Conservation (phyloP, 64 coral and sea anemone species). For the Montipora foliosa region DNA sequence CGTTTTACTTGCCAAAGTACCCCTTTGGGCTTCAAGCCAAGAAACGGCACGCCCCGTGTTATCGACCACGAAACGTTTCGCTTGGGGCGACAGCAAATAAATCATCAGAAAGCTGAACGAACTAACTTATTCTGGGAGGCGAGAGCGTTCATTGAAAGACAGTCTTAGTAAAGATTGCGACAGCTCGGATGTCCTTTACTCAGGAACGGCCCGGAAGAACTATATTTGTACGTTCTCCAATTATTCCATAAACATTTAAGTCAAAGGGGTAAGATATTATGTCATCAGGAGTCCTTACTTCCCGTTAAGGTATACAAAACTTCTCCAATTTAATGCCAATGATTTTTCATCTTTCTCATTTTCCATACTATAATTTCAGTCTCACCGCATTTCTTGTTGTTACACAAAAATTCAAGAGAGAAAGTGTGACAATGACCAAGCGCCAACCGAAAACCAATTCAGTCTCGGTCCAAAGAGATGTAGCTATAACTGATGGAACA, state of each 20-base stretch:
- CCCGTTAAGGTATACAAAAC: too few species aligned
- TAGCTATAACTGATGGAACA: neutral
- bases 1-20: slow-evolving; percentile 23
- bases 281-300: too few species aligned
- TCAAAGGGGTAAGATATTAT: neutral
- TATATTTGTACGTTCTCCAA: neutral
- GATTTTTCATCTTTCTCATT: too few species aligned
- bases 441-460: neutral
- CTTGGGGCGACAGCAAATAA: slow-evolving; percentile 20
- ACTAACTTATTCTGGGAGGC: neutral
- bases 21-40: slow-evolving; percentile 5
- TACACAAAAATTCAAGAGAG: neutral
- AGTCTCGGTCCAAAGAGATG: neutral
- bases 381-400: neutral
- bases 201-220: neutral
- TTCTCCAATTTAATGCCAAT: too few species aligned
- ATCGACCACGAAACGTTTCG: slow-evolving; percentile 6
- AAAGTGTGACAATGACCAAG: neutral
- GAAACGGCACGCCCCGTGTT: slow-evolving; percentile 23
- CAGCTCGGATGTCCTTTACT: neutral
- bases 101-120: neutral
- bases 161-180: neutral
- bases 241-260: neutral
- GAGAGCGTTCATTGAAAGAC: neutral
- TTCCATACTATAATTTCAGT: neutral